Base-by-base conservation (phyloP, 2,888 invertebrate genomes). In the Agelastica alni region DNA sequence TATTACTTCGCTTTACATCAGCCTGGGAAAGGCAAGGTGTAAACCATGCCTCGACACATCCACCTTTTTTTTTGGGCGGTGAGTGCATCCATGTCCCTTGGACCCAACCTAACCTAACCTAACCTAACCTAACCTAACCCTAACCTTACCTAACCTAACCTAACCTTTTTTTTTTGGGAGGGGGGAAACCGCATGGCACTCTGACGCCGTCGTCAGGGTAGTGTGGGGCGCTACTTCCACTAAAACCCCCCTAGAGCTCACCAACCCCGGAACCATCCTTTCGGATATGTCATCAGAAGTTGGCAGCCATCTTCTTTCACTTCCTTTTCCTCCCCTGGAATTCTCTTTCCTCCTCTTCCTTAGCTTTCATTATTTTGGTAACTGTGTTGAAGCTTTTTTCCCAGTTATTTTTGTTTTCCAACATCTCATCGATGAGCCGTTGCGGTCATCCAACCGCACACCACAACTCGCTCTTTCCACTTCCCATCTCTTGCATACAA, bases 71-170 rank as follows among this genome's bases (percentile, higher is more conserved):
- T 34, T 34, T 36, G 36, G 13, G 36, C 36, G 36, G 36, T 36
- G 36, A 13, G 13, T 36, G 36, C 17, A 17, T 36, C 36, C 36
- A 36, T 4, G 36, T 36, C 36, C 28, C 2, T 42, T 6, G 9
- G 31, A 47, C 47, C 37, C 16, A 26, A 20, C 36, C 46, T 36
- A 46, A 46, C 46, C 46, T 36, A 26, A 46, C 46, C 46, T 46
- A 46, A 36, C 36, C 46, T 46, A 36, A 36, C 46, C 46, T 46
- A 46, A 22, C 36, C 17, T 18, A 18, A 20, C 18, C 32, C 41
- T 31, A 16, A 28, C 31, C 32, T 30, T 31, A 30, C 32, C 44
- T 30, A 18, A 30, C 44, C 41, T 41, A 41, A 41, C 20, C 41
- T 41, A 20, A 41, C 41, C 10, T n/a, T n/a, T n/a, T n/a, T n/a